Percentiles rank a stretch among this genome's conserved stretches.
phyloP scores from a whole-genome alignment of 2,113 vertebrate genomes.

The Mesitornis unicolor region DNA sequence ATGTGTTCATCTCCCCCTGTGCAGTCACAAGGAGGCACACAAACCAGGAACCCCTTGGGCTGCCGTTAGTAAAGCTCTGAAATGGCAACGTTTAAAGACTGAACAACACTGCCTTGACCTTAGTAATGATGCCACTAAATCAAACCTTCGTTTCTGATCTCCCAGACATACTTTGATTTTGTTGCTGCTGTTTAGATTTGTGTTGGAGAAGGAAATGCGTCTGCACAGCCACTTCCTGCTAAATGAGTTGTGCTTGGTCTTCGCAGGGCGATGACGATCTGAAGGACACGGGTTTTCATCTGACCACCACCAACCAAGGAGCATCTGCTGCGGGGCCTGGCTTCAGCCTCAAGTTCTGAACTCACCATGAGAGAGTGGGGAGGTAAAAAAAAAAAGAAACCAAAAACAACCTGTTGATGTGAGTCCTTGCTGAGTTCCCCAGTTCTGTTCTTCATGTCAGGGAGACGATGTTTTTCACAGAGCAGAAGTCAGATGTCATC shows the following conservation, averaged over 20 bases:
- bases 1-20: background rate
- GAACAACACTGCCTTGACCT: background rate
- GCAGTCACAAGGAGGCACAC: background rate
- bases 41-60: background rate
- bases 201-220: background rate
- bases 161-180: background rate
- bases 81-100: background rate
- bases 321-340: conserved; percentile 92
- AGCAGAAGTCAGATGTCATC: background rate
- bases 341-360: conserved; percentile 95
- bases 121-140: no score
- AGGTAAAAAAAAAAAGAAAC: no score
- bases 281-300: conserved; percentile 93
- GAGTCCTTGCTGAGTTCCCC: background rate
- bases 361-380: background rate
- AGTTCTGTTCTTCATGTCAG: background rate
- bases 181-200: background rate
- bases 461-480: background rate
- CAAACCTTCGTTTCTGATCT: background rate
- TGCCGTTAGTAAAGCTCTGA: background rate
- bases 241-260: background rate
- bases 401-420: no score
- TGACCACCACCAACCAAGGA: conserved; percentile 95
- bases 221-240: background rate
- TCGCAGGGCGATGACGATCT: conserved; percentile 91